A percentile compares a stretch with the other conserved stretches of the same genome.
Conservation (phyloP, 2,797 vertebrate genomes). For the Falco rusticolus region DNA sequence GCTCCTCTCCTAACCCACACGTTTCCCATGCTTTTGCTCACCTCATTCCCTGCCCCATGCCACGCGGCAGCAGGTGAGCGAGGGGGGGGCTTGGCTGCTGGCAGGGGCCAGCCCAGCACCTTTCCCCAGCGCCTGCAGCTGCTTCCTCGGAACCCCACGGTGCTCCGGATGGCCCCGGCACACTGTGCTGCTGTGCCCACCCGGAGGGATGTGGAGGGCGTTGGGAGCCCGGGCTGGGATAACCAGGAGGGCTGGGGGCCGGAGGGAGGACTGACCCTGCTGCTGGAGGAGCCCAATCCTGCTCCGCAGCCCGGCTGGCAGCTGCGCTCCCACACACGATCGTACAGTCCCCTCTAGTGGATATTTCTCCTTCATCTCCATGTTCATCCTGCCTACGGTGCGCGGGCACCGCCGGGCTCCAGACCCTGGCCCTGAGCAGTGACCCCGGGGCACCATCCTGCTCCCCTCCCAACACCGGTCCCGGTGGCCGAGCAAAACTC, state of each 20-base stretch:
- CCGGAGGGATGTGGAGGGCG: background rate
- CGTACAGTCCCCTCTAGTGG: conserved; percentile 69
- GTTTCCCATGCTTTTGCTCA: background rate
- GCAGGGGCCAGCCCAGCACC: background rate
- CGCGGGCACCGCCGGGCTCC: background rate
- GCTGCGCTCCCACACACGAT: background rate
- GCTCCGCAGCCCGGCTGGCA: background rate
- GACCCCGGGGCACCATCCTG: background rate
- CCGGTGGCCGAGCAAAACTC: background rate
- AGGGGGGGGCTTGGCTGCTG: background rate
- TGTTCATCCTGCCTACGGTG: background rate
- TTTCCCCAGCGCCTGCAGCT: rapidly evolving
- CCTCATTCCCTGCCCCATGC: background rate
- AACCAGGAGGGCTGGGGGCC: background rate
- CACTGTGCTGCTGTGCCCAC: background rate
- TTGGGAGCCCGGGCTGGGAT: background rate
- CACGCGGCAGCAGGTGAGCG: rapidly evolving
- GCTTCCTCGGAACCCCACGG: rapidly evolving
- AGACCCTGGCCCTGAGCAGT: background rate
- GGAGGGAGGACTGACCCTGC: background rate
- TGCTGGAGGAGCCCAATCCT: background rate
- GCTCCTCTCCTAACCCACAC: background rate
- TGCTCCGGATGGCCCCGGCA: rapidly evolving
- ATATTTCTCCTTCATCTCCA: background rate
- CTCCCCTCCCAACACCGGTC: rapidly evolving